phyloP scores from a whole-genome alignment of 2,797 vertebrate genomes.

The Sebastes minor region DNA sequence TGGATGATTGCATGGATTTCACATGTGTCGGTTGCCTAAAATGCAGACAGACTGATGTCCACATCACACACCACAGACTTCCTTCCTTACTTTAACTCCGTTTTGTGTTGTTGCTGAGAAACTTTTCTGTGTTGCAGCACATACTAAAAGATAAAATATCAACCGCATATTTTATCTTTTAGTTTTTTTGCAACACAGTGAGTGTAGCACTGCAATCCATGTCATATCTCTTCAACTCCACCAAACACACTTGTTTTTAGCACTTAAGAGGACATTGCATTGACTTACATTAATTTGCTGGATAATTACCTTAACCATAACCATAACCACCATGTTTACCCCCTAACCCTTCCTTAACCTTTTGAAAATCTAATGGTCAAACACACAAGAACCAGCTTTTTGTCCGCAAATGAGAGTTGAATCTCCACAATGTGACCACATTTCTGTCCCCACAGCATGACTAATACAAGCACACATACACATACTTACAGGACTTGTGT shows the following conservation, averaged over 20 bases:
- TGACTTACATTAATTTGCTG: not conserved
- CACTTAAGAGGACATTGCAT: not conserved
- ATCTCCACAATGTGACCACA: not conserved
- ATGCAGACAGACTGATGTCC: not conserved
- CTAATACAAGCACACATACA: not conserved
- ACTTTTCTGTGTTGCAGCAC: rapidly evolving
- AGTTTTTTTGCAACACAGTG: not conserved
- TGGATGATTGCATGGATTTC: constrained; percentile 1
- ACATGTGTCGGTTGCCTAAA: not conserved
- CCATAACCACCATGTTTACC: not conserved
- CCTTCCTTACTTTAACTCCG: not conserved
- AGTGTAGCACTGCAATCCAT: not conserved
- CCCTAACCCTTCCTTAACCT: not conserved
- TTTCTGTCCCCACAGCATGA: not conserved
- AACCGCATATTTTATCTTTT: not conserved
- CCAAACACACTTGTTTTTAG: not conserved
- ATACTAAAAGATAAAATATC: not conserved
- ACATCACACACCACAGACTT: constrained; percentile 31
- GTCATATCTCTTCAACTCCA: not conserved
- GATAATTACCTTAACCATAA: not conserved
- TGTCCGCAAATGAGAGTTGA: not conserved
- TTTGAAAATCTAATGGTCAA: not conserved
- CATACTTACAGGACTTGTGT: not conserved
- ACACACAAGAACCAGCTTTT: not conserved
- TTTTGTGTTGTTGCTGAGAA: not conserved